phyloP scores from a whole-genome alignment of 2,888 invertebrate species.

The Plagodis pulveraria region DNA sequence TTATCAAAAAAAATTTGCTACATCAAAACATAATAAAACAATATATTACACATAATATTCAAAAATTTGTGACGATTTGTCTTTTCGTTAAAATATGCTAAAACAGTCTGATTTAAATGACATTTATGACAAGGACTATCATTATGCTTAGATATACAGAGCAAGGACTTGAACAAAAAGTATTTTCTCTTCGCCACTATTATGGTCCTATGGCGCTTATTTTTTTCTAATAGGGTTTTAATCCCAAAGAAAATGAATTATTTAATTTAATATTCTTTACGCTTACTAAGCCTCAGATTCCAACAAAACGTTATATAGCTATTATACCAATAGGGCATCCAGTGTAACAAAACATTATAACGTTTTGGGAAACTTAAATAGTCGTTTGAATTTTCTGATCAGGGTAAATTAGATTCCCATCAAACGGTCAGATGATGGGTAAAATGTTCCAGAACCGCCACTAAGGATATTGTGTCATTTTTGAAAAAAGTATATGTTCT shows the following conservation, averaged over 20 bases:
- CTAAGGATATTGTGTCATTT: no score
- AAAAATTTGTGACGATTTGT: slow-evolving; percentile 25
- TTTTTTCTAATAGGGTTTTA: not conserved
- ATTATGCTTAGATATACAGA: slow-evolving; percentile 19
- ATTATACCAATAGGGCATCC: no score
- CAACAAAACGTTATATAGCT: no score
- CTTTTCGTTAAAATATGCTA: slow-evolving; percentile 4
- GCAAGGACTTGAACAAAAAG: not conserved
- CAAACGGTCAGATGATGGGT: not conserved
- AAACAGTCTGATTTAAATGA: not conserved
- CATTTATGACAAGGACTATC: slow-evolving; percentile 10
- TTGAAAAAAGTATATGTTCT: no score
- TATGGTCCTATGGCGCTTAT: not conserved
- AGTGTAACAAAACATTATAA: no score
- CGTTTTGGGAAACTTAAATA: no score
- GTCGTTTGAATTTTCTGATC: not conserved
- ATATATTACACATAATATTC: slow-evolving; percentile 7
- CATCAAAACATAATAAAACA: slow-evolving; percentile 12
- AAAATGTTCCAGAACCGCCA: not conserved
- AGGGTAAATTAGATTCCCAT: not conserved
- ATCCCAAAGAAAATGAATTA: not conserved
- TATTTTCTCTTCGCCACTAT: not conserved
- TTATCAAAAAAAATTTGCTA: slow-evolving; percentile 34
- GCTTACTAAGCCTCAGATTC: no score
- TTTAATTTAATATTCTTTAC: no score